Base-by-base conservation (phyloP, 1,140 invertebrate species). In the Watersipora subatra region DNA sequence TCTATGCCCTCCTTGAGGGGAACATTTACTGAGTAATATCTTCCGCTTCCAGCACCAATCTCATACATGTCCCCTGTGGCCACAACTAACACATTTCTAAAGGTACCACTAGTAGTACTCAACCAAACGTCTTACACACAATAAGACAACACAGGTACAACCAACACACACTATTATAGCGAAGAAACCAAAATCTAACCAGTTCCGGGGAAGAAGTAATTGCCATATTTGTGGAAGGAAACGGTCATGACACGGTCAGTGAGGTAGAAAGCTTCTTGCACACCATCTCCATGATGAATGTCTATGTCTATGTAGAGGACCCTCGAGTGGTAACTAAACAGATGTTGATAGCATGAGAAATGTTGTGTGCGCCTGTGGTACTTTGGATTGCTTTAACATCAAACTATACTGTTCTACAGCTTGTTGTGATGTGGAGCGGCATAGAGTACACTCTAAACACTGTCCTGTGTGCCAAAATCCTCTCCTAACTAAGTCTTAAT, bases 261-360 rank as follows among this genome's bases (percentile, higher is more conserved):
- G 0, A 97, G 82, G 76, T 99, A 98, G 82, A 99, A 99, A 0
- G 96, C 96, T 82, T 99, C 96, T 65, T 99, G 94, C 0, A 99
- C 96, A 0, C 96, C 96, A 82, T 99, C 96, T 0, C 96, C 96
- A 79, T 99, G 97, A 80, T 99, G 97, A 7, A 99, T 97, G 75
- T 99, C 97, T 70, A 99, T 99, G 75, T 99, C 97, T 66, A 99
- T 97, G 73, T 99, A 99, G 17, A 99, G 80, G 15, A 99, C 96
- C 69, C 97, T 82, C 0, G 92, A 88, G 79, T 97, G 90, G 75
- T 94, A 94, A 76, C 94, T 96, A 46, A 12, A n/a, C n/a, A n/a
- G n/a, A n/a, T n/a, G n/a, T n/a, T n/a, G n/a, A n/a, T n/a, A n/a
- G n/a, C n/a, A n/a, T n/a, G n/a, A n/a, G n/a, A n/a, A n/a, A n/a